Evolutionary conservation across 1,140 invertebrate species (phyloP).

Genomic region (Gerris buenoi): DNA sequence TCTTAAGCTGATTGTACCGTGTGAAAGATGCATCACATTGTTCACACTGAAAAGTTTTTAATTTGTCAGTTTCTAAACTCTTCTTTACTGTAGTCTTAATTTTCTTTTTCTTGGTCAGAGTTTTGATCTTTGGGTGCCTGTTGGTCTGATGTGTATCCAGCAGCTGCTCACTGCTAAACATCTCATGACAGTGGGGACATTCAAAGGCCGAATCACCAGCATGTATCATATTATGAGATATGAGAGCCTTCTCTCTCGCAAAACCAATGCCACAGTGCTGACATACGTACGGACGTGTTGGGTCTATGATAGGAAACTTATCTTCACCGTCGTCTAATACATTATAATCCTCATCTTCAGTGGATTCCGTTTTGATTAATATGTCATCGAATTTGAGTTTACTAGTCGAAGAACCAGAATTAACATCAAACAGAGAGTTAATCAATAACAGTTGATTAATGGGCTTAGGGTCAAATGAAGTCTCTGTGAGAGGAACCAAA

Average conservation of each 20-base stretch:
- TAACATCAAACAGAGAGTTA: background rate
- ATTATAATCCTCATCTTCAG: constrained; percentile 9
- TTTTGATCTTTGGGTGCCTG: background rate
- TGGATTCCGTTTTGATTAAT: constrained; percentile 8
- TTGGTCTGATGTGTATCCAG: constrained; percentile 30
- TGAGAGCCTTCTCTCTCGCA: constrained; percentile 60
- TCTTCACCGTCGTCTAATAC: constrained; percentile 17
- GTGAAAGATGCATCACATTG: constrained; percentile 60
- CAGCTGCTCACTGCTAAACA: constrained; percentile 55
- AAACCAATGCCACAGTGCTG: constrained; percentile 62
- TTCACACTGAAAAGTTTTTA: constrained; percentile 55
- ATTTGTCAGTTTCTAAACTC: constrained; percentile 38
- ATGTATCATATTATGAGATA: constrained; percentile 46
- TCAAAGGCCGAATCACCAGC: constrained; percentile 52
- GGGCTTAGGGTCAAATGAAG: background rate
- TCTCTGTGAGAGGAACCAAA: background rate
- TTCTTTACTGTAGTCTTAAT: background rate
- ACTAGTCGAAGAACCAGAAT: background rate
- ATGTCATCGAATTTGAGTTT: background rate
- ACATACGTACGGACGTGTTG: constrained; percentile 60
- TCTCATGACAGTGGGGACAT: constrained; percentile 55
- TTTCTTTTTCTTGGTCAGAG: background rate
- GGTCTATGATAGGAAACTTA: constrained; percentile 48
- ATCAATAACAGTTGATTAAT: background rate
- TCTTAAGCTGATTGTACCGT: constrained; percentile 50